Evolutionary conservation across 2,888 invertebrate genomes (phyloP).

Genomic region (Aphelenchoides bicaudatus): DNA sequence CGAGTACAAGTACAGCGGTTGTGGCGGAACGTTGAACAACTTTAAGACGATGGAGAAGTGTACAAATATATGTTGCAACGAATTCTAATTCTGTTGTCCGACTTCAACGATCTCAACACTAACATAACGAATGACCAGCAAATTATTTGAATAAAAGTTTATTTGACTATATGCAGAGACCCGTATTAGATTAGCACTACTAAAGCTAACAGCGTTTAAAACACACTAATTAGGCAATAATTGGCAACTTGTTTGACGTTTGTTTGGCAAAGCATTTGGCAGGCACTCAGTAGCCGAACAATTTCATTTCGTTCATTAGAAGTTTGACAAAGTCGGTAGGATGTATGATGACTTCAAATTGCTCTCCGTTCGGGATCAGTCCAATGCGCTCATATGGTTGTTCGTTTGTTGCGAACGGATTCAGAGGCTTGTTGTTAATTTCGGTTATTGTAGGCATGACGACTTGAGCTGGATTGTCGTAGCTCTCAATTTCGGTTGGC

Average conservation of each 20-base stretch:
- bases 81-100: conserved; percentile 31
- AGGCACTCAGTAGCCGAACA: not conserved
- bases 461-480: not conserved
- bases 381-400: conserved; percentile 5
- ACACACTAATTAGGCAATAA: no score
- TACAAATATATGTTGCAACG: conserved; percentile 59
- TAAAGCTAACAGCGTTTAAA: no score
- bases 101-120: not conserved
- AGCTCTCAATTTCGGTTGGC: not conserved
- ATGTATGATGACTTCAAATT: conserved; percentile 2
- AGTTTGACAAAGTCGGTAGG: not conserved
- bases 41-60: conserved; percentile 48
- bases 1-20: conserved; percentile 55
- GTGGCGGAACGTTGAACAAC: conserved; percentile 57
- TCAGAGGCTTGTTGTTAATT: conserved; percentile 33
- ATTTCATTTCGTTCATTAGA: not conserved
- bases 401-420: conserved; percentile 33
- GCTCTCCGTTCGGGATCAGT: not conserved
- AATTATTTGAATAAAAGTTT: no score
- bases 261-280: not conserved
- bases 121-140: conserved; percentile 6
- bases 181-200: no score
- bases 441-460: conserved; percentile 36
- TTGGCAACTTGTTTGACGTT: no score
- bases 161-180: no score